phyloP scores from a whole-genome alignment of 2,888 invertebrate species.

The Alsophila aescularia region DNA sequence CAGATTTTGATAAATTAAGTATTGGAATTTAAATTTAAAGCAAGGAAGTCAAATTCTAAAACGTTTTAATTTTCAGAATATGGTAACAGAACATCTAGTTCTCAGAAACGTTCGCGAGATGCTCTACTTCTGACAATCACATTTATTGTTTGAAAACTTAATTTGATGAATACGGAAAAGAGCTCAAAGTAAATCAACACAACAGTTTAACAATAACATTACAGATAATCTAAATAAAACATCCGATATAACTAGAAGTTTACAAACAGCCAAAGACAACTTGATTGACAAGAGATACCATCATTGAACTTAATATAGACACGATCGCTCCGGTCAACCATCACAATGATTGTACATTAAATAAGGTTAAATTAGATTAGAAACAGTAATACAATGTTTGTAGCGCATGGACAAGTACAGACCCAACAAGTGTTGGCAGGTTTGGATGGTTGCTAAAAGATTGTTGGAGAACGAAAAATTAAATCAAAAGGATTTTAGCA shows the following conservation, averaged over 20 bases:
- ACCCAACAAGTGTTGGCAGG: slow-evolving; percentile 62
- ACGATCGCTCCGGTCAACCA: slow-evolving; percentile 56
- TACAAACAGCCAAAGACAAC: slow-evolving; percentile 20
- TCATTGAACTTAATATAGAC: background rate
- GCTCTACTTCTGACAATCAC: too few species aligned
- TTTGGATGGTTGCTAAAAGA: slow-evolving; percentile 21
- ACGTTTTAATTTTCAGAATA: too few species aligned
- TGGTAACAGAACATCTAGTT: too few species aligned
- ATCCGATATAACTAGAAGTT: slow-evolving; percentile 36
- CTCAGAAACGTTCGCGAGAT: too few species aligned
- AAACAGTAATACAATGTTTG: slow-evolving; percentile 12
- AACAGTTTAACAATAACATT: slow-evolving; percentile 26
- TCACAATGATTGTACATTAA: slow-evolving; percentile 48
- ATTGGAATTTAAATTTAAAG: too few species aligned
- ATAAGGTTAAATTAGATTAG: slow-evolving; percentile 23
- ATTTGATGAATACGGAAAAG: slow-evolving; percentile 1
- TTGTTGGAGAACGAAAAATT: slow-evolving; percentile 31
- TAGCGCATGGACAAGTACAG: slow-evolving; percentile 50
- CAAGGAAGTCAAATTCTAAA: too few species aligned
- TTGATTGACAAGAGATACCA: slow-evolving; percentile 53
- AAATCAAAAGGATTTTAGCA: slow-evolving; percentile 42
- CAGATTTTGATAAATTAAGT: too few species aligned
- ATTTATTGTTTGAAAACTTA: background rate
- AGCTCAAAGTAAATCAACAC: slow-evolving; percentile 33
- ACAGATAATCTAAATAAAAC: slow-evolving; percentile 32